Conservation (phyloP, 2,113 vertebrate species). For the Catagonus wagneri region DNA sequence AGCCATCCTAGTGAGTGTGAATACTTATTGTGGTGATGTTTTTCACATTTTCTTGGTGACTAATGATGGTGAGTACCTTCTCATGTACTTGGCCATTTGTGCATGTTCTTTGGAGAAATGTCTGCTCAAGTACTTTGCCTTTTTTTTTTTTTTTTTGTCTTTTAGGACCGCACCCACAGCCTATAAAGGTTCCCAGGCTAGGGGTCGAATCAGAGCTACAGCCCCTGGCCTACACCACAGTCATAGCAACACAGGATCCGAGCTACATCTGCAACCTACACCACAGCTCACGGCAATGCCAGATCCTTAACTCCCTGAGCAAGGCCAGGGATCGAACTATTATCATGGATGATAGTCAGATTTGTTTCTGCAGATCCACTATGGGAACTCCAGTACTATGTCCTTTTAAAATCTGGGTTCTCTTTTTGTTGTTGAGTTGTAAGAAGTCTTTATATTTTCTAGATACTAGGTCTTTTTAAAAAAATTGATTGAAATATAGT, state of each 20-base stretch:
- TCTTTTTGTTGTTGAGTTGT: not conserved
- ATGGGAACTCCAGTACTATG: not conserved
- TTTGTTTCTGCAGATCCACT: too few species aligned
- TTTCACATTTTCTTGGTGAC: not conserved
- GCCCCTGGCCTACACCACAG: too few species aligned
- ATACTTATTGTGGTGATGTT: not conserved
- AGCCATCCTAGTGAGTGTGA: not conserved
- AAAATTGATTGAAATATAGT: too few species aligned
- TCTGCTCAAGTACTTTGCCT: not conserved
- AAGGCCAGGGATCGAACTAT: too few species aligned
- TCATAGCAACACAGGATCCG: too few species aligned
- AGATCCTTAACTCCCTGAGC: too few species aligned
- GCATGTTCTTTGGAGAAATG: not conserved
- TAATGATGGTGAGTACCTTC: not conserved
- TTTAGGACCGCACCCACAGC: too few species aligned
- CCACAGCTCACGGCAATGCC: too few species aligned
- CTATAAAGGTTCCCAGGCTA: too few species aligned
- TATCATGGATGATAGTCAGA: too few species aligned
- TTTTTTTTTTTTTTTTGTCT: not conserved
- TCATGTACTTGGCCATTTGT: not conserved
- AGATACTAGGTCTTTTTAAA: not conserved
- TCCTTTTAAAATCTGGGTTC: not conserved
- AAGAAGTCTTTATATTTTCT: not conserved
- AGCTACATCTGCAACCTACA: too few species aligned
- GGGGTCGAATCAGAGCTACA: too few species aligned